phyloP scores from a whole-genome alignment of 2,888 invertebrate genomes.

The Agrypnus murinus region DNA sequence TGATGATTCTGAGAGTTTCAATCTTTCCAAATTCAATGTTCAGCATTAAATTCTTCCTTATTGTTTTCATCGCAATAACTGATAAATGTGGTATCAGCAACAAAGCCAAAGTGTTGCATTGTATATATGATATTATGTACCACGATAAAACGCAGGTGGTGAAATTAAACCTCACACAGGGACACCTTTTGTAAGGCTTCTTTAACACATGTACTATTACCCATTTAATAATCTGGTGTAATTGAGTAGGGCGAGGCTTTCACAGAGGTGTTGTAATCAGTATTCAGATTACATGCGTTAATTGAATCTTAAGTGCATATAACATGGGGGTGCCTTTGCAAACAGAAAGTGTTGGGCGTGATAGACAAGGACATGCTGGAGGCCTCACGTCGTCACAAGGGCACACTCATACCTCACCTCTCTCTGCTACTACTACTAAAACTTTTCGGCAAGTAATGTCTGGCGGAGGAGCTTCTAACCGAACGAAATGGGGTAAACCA shows the following conservation, averaged over 20 bases:
- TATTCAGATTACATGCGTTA: slow-evolving; percentile 53
- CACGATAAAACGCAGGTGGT: no score
- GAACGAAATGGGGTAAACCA: neutral
- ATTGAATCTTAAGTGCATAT: slow-evolving; percentile 53
- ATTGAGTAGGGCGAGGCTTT: slow-evolving; percentile 38
- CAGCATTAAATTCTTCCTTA: no score
- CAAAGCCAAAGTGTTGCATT: no score
- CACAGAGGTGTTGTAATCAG: slow-evolving; percentile 52
- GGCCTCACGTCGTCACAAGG: slow-evolving; percentile 27
- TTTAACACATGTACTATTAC: slow-evolving; percentile 29
- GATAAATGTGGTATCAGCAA: no score
- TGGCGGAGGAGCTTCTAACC: slow-evolving; percentile 4
- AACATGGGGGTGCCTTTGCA: slow-evolving; percentile 43
- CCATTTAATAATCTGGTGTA: slow-evolving; percentile 35
- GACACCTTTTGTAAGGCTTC: slow-evolving; percentile 14
- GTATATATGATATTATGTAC: no score
- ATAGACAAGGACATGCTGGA: slow-evolving; percentile 38
- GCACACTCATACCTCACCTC: slow-evolving; percentile 24
- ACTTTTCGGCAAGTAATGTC: slow-evolving; percentile 15
- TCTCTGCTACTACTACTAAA: no score
- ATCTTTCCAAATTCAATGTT: no score
- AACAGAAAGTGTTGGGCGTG: slow-evolving; percentile 46
- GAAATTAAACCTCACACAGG: no score
- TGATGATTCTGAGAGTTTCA: no score
- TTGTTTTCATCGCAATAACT: no score